Evolutionary conservation across 2,113 vertebrate species (phyloP), one percentile per base, ranked within the genome.

Genomic region (Scopus umbretta): DNA sequence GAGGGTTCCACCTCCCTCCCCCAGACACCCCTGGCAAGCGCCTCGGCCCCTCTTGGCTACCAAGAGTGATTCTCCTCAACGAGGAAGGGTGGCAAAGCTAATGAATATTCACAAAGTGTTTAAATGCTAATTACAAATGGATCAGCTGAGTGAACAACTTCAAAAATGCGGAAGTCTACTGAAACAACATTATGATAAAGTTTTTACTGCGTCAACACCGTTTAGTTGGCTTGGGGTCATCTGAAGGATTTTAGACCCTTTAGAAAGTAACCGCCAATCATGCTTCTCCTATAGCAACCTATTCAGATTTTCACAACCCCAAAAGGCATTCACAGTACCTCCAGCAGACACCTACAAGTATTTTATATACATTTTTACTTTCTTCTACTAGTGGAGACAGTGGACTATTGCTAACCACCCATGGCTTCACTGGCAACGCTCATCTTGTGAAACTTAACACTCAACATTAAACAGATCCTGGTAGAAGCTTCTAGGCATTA

Each of bases 201-300:
- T 80, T 67, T 22, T 26, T 78, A 27, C 40, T 47, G n/a, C 8
- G 6, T 15, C 0, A 0, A 62, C 3, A 16, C 0, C 0, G 52
- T 87, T 85, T 8, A 52, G 42, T 23, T 76, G 74, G 21, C 25
- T 40, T 58, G 63, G 81, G 30, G 70, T 38, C 19, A 16, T 40
- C 4, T 30, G 53, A 86, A 59, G 34, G 61, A 17, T 42, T 93
- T 68, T 11, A 87, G 50, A 40, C 15, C 12, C 52, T 40, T 63
- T 19, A 63, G 38, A 40, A 58, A 67, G 32, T 6, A 42, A 91
- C 26, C 75, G 25, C 36, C 34, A 12, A 14, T 42, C 62, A 14
- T 29, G 62, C 18, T 47, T 74, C 52, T 73, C 36, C 63, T 71
- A 6, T 5, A 42, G 20, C 42, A 32, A n/a, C 26, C 71, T 38